These are phyloP conservation scores for Megaleporinus macrocephalus DNA, from an alignment of 2,113 vertebrate genomes.

Conservation along the genomic window DNA sequence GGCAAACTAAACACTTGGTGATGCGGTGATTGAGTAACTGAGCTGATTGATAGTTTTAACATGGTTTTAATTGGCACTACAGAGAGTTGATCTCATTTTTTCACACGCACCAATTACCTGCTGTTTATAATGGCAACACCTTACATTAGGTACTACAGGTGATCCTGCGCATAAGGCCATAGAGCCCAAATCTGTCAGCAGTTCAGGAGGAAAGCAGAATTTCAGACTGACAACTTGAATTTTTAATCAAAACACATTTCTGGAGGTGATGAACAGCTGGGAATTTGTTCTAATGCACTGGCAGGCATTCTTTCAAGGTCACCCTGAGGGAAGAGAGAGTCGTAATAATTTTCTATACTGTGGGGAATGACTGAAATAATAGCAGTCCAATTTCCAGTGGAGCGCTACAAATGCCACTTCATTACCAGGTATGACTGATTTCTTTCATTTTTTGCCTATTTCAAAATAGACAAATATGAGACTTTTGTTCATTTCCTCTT, in stretches of 20 bases:
- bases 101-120: slow-evolving; percentile 5
- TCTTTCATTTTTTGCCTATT: slow-evolving; percentile 3
- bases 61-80: slow-evolving; percentile 27
- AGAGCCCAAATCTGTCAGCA: background rate
- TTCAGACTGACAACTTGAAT: background rate
- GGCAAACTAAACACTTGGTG: slow-evolving; percentile 26
- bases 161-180: background rate
- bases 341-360: slow-evolving; percentile 21
- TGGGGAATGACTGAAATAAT: slow-evolving; percentile 9
- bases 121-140: slow-evolving; percentile 4
- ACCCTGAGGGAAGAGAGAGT: slow-evolving; percentile 10
- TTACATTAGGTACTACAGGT: background rate
- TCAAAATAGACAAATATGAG: background rate
- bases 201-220: background rate
- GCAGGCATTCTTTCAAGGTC: slow-evolving; percentile 10
- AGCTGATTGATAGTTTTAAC: slow-evolving; percentile 32
- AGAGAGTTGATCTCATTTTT: background rate
- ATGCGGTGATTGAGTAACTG: slow-evolving; percentile 14
- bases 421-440: slow-evolving; percentile 3
- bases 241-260: slow-evolving; percentile 6
- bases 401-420: slow-evolving; percentile 7
- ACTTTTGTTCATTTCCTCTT: background rate
- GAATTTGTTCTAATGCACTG: slow-evolving; percentile 11
- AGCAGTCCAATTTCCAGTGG: background rate
- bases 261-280: slow-evolving; percentile 13